Evolutionary conservation across 1,140 invertebrate genomes (phyloP).

Genomic region (Homalodisca vitripennis): DNA sequence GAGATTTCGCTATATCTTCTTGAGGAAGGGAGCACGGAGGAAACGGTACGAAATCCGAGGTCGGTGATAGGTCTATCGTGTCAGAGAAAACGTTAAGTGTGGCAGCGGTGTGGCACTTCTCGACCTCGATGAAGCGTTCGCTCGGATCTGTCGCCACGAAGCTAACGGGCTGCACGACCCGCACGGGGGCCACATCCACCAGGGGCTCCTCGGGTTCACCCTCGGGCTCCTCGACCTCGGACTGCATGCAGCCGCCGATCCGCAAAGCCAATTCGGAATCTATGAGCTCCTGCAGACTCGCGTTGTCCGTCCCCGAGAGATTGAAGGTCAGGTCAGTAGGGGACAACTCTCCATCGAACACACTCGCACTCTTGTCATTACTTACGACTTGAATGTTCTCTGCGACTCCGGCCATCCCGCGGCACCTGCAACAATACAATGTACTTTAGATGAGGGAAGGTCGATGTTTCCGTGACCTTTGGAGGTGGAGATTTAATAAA

Average conservation of each 20-base stretch:
- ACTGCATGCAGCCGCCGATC: background rate
- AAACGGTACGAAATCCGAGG: background rate
- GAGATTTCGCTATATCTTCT: background rate
- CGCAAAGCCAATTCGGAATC: slow-evolving; percentile 37
- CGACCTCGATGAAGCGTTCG: background rate
- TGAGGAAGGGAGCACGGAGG: background rate
- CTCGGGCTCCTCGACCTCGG: slow-evolving; percentile 20
- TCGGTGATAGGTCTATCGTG: slow-evolving; percentile 4
- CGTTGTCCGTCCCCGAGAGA: slow-evolving; percentile 24
- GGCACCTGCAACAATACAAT: slow-evolving; percentile 35
- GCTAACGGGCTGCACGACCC: background rate
- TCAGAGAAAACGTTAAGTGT: slow-evolving; percentile 8
- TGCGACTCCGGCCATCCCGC: slow-evolving; percentile 37
- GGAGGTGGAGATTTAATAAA: too few species aligned
- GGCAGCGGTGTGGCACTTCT: background rate
- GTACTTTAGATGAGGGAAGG: background rate
- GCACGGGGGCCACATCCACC: background rate
- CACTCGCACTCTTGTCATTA: slow-evolving; percentile 34
- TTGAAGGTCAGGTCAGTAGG: slow-evolving; percentile 29
- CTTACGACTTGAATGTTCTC: slow-evolving; percentile 30
- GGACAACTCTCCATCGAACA: slow-evolving; percentile 31
- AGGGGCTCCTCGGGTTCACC: slow-evolving; percentile 14
- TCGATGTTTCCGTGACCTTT: too few species aligned
- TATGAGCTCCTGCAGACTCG: slow-evolving; percentile 38
- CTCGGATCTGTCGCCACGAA: background rate